phyloP scores from a whole-genome alignment of 2,888 invertebrate genomes.

The Drosophila lutescens region DNA sequence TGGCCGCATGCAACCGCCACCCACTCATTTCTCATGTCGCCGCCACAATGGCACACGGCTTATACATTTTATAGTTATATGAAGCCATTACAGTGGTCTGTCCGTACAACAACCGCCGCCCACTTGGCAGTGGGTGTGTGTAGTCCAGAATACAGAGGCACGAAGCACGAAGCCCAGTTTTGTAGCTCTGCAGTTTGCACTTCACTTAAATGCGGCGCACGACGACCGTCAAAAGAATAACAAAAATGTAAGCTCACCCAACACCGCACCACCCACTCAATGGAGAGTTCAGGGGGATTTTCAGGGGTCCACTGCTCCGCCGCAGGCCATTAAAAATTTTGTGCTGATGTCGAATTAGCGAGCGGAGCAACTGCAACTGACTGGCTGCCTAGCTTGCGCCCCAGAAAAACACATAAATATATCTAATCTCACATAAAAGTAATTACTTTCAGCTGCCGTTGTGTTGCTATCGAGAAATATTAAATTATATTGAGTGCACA shows the following conservation, averaged over 20 bases:
- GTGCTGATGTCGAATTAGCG: conserved; percentile 72
- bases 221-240: conserved; percentile 58
- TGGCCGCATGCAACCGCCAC: conserved; percentile 45
- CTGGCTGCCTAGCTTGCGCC: conserved; percentile 1
- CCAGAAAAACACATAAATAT: conserved; percentile 64
- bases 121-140: conserved; percentile 4
- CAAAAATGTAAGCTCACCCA: conserved; percentile 45
- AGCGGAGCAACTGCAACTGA: conserved; percentile 8
- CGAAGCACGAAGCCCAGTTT: conserved; percentile 38
- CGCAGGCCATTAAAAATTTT: conserved; percentile 63
- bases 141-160: background rate
- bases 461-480: conserved; percentile 78
- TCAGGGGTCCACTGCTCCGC: conserved; percentile 1
- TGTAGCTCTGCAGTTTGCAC: conserved; percentile 59
- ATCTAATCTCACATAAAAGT: conserved; percentile 77
- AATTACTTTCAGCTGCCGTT: conserved; percentile 77
- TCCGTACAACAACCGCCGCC: conserved; percentile 21
- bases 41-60: conserved; percentile 57
- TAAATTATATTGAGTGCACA: conserved; percentile 78
- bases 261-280: background rate
- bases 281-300: conserved; percentile 28
- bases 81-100: conserved; percentile 54
- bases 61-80: conserved; percentile 69
- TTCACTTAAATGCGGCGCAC: conserved; percentile 64
- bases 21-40: conserved; percentile 26